Conservation (phyloP, 2,888 invertebrate species). For the Drosophila algonquin region DNA sequence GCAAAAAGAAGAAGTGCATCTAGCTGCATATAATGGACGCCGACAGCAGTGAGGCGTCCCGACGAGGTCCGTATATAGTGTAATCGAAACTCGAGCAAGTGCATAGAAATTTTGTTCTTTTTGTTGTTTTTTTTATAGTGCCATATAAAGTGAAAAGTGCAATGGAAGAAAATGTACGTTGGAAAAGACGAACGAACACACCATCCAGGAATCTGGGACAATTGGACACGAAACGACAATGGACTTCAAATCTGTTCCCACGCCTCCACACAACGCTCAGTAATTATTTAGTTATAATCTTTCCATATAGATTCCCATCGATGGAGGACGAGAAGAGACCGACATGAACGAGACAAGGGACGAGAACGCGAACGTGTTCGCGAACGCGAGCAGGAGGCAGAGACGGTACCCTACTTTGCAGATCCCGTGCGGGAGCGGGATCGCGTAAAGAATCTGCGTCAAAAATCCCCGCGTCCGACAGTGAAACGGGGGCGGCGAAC, state of each 20-base stretch:
- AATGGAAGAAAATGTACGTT: constrained; percentile 16
- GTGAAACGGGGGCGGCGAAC: constrained; percentile 14
- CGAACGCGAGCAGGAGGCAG: not conserved
- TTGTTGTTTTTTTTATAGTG: constrained; percentile 75
- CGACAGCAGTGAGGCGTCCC: constrained; percentile 57
- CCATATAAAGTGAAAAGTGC: constrained; percentile 49
- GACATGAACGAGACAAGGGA: not conserved
- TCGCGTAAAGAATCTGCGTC: constrained; percentile 43
- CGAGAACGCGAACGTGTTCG: constrained; percentile 20
- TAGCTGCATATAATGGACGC: constrained; percentile 54
- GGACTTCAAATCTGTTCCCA: not conserved
- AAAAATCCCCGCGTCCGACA: constrained; percentile 29
- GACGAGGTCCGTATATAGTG: constrained; percentile 56
- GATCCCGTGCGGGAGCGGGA: constrained; percentile 57
- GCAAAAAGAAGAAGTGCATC: constrained; percentile 10
- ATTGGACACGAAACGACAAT: not conserved
- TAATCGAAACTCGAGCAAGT: constrained; percentile 18
- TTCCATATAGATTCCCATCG: constrained; percentile 20
- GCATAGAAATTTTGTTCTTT: constrained; percentile 46
- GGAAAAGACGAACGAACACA: not conserved
- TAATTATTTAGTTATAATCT: constrained; percentile 13
- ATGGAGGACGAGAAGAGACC: constrained; percentile 23
- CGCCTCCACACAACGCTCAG: not conserved
- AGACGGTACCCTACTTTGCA: constrained; percentile 58
- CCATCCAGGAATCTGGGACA: constrained; percentile 14